These are phyloP conservation scores for Acipenser oxyrinchus DNA, from an alignment of 2,797 vertebrate genomes.

Conservation along the genomic window DNA sequence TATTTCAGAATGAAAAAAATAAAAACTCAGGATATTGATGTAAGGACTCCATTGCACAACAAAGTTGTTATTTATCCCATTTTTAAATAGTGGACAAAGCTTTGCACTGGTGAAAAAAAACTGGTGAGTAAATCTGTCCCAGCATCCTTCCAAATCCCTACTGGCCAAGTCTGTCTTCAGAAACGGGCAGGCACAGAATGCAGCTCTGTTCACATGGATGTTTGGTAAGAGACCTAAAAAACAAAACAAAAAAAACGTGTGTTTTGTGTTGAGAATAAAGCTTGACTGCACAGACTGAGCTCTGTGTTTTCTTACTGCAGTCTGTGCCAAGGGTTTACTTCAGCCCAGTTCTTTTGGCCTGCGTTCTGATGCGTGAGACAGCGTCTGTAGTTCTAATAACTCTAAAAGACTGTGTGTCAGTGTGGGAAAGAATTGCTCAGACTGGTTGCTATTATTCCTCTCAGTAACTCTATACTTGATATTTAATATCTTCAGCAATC, in stretches of 20 bases:
- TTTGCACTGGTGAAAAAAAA: too few species aligned
- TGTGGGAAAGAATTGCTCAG: slow-evolving; percentile 68
- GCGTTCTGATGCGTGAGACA: slow-evolving; percentile 60
- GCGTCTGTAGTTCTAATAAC: slow-evolving; percentile 63
- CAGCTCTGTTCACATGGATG: not conserved
- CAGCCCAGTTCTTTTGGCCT: slow-evolving; percentile 59
- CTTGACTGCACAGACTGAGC: slow-evolving; percentile 35
- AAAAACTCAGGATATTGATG: too few species aligned
- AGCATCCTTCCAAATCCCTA: not conserved
- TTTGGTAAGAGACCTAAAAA: slow-evolving; percentile 6
- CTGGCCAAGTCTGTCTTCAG: not conserved
- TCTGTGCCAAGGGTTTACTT: slow-evolving; percentile 57
- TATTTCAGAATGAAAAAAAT: too few species aligned
- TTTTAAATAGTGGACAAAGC: too few species aligned
- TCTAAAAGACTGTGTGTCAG: slow-evolving; percentile 47
- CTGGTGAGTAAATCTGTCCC: too few species aligned
- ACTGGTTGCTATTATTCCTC: slow-evolving; percentile 68
- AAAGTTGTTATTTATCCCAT: too few species aligned
- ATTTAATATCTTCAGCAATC: slow-evolving; percentile 60
- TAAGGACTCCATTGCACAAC: too few species aligned
- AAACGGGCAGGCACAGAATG: not conserved
- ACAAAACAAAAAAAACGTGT: not conserved
- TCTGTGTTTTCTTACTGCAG: slow-evolving; percentile 35
- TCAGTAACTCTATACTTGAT: slow-evolving; percentile 65
- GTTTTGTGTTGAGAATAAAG: slow-evolving; percentile 8